Evolutionary conservation across 2,888 invertebrate species (phyloP).

Genomic region (Tetragonisca angustula): DNA sequence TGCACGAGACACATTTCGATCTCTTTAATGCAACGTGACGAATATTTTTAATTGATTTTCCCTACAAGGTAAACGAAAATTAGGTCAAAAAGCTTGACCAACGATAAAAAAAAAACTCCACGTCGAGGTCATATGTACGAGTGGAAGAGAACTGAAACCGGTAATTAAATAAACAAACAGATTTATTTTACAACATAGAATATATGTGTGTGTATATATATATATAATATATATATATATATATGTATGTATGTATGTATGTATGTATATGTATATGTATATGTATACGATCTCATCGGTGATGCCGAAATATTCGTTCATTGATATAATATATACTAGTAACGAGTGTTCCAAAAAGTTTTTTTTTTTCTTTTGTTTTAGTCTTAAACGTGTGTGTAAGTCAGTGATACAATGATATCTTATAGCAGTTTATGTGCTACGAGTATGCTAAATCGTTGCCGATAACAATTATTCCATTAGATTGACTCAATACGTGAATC

Average conservation of each 20-base stretch:
- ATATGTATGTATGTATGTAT: conserved; percentile 18
- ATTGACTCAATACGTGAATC: conserved; percentile 54
- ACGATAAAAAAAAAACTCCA: conserved; percentile 20
- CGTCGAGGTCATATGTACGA: conserved; percentile 49
- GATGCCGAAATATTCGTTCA: conserved; percentile 79
- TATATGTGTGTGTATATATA: conserved; percentile 45
- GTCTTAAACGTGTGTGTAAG: conserved; percentile 45
- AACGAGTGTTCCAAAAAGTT: conserved; percentile 46
- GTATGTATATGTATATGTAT: conserved; percentile 39
- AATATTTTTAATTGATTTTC: conserved; percentile 23
- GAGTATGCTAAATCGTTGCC: conserved; percentile 56
- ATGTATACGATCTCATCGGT: conserved; percentile 71
- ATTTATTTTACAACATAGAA: conserved; percentile 75
- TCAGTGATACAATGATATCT: conserved; percentile 62
- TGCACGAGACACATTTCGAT: conserved; percentile 6
- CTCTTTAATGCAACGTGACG: conserved; percentile 1
- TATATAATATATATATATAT: conserved; percentile 20
- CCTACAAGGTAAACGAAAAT: conserved; percentile 32
- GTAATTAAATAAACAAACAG: conserved; percentile 74
- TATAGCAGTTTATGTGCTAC: conserved; percentile 57
- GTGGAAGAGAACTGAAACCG: conserved; percentile 68
- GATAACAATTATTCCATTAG: conserved; percentile 64
- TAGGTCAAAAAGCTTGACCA: conserved; percentile 20
- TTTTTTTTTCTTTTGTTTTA: conserved; percentile 13
- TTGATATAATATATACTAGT: conserved; percentile 54